phyloP scores from a whole-genome alignment of 2,113 vertebrate species.

The Pterophyllum scalare region DNA sequence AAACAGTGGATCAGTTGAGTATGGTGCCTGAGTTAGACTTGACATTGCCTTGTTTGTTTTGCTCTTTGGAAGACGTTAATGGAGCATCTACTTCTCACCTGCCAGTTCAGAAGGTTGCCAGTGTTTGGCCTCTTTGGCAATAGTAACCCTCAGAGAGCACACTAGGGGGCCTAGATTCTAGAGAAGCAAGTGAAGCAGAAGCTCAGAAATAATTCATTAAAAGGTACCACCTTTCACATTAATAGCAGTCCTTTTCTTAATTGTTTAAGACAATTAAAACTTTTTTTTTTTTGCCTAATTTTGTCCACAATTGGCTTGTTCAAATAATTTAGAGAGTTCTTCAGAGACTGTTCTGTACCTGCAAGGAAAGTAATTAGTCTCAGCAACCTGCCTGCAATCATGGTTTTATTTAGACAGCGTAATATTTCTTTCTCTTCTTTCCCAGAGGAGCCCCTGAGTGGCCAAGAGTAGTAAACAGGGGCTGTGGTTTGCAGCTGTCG shows the following conservation, averaged over 20 bases:
- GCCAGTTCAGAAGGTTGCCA: background rate
- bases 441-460: slow-evolving; percentile 6
- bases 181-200: background rate
- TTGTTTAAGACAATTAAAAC: background rate
- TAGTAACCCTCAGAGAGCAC: slow-evolving; percentile 14
- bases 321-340: background rate
- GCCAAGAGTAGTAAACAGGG: slow-evolving; percentile 30
- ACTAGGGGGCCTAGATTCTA: background rate
- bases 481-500: slow-evolving; percentile 29
- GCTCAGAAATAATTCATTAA: background rate
- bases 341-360: background rate
- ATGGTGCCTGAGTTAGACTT: slow-evolving; percentile 36
- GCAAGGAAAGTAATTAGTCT: background rate
- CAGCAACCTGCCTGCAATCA: background rate
- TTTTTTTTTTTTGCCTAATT: too few relatives aligned
- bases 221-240: background rate
- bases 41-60: slow-evolving; percentile 51
- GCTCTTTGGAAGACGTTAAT: slow-evolving; percentile 42
- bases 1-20: slow-evolving; percentile 60
- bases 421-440: background rate
- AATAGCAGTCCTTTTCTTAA: fast-evolving
- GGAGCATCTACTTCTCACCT: slow-evolving; percentile 35
- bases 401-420: background rate
- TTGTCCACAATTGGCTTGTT: background rate
- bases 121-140: slow-evolving; percentile 25